Evolutionary conservation across 2,113 vertebrate genomes (phyloP), one percentile per base, ranked within the genome.

Genomic region (Smithornis capensis): DNA sequence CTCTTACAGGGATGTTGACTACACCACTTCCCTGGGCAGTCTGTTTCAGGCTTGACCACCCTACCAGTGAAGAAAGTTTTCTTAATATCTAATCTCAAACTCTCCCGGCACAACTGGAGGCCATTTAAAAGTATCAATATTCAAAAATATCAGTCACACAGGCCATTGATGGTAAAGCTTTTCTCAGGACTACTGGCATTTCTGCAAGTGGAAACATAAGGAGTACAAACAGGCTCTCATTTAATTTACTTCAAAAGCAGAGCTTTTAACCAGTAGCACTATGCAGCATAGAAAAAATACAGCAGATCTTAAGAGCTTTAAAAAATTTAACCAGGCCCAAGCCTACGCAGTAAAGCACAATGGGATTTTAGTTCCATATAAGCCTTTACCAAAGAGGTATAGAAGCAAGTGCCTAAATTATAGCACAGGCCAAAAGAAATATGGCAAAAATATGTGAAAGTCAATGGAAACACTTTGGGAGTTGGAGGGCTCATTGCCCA

Each of bases 351-450:
- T 50, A 87, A 83, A 74, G 65, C 37, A 75, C 11, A 12, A 52
- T 2, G 21, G 47, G 65, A 63, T 71, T 94, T 93, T 44, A 73
- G 10, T 60, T 60, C 75, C 4, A 4, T 56, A 59, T 68, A 88
- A 90, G 84, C 37, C 59, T 96, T 62, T 71, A 85, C 86, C 75
- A 73, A 85, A 71, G 62, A 75, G 19, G 7, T 55, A 45, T 6
- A 84, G 75, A 68, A 83, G 22, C 57, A 90, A 96, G 89, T 56
- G 71, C 68, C 71, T 94, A 83, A 92, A 90, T 57, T 80, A 77
- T 5, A 80, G n/a, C 40, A 60, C 17, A 65, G 50, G 91, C 89
- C 94, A 95, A 94, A 47, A 92, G 59, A 90, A 95, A 96, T 60
- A 95, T 2, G 63, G 80, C 76, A 79, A 69, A 93, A 95, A 80